Conservation (phyloP, 2,113 vertebrate species). For the mouse (Mus musculus) region GRCm39 chr1:138075001-138075500, state of each 20-base stretch:
- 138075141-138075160: not conserved
- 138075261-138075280: not conserved
- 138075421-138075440: not conserved
- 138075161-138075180: not conserved
- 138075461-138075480: too few species aligned
- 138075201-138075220: not conserved
- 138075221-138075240: not conserved
- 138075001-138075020: not conserved
- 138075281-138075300: not conserved
- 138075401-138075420: not conserved
- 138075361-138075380: not conserved
- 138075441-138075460: too few species aligned
- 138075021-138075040: not conserved
- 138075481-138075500: too few species aligned
- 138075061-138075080: not conserved
- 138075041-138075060: not conserved
- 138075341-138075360: not conserved
- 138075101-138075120: not conserved
- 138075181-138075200: not conserved
- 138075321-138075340: not conserved
- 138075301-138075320: not conserved
- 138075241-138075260: not conserved
- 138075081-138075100: not conserved
- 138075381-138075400: not conserved
- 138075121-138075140: not conserved